Conservation (phyloP, 2,113 vertebrate species). For the Dipodomys stephensi region DNA sequence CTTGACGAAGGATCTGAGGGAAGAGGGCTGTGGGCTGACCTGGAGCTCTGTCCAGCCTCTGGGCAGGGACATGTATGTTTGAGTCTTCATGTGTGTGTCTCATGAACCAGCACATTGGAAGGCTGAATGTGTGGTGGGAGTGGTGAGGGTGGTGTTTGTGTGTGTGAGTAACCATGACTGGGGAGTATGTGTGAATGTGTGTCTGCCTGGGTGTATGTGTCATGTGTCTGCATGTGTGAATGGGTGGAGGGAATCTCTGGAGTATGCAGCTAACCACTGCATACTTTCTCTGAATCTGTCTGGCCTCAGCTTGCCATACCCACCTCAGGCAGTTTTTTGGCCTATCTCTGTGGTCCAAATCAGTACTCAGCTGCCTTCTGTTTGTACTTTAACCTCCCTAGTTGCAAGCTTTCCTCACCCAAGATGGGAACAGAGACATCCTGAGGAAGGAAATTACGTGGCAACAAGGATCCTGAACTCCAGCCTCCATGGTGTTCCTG, state of each 20-base stretch:
- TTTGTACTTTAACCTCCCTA: not conserved
- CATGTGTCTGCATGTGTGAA: not conserved
- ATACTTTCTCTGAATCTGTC: not conserved
- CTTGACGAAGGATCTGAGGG: constrained; percentile 74
- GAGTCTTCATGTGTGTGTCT: not conserved
- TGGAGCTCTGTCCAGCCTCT: not conserved
- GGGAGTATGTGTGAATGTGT: not conserved
- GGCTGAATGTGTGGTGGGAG: not conserved
- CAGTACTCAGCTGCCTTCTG: not conserved
- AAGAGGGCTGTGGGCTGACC: not conserved
- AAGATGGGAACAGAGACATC: not conserved
- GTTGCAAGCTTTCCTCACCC: not conserved
- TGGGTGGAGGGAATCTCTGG: not conserved
- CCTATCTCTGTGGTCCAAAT: not conserved
- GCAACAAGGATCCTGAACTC: not conserved
- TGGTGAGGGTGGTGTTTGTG: not conserved
- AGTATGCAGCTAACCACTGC: not conserved
- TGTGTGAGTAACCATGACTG: not conserved
- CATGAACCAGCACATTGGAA: not conserved
- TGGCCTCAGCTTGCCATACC: not conserved
- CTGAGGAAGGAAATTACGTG: not conserved
- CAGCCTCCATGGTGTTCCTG: not conserved
- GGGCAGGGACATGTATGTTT: not conserved
- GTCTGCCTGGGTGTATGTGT: not conserved
- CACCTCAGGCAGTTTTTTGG: not conserved